Conservation (phyloP, 1,140 invertebrate genomes). For the Cydia strobilella region DNA sequence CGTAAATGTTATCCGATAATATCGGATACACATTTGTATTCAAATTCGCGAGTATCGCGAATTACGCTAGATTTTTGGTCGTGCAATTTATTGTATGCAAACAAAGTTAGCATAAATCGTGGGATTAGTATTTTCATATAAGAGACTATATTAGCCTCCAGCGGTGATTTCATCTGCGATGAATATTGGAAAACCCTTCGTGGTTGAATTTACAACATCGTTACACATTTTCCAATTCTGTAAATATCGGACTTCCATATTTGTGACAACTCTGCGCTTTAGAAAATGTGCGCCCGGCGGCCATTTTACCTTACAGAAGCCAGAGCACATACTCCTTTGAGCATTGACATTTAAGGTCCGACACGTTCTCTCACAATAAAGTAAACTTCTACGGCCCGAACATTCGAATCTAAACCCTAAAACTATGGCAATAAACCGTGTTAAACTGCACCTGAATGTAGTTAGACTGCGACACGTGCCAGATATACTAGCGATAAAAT, state of each 20-base stretch:
- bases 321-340: constrained; percentile 19
- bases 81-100: neutral
- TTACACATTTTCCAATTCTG: neutral
- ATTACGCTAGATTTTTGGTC: neutral
- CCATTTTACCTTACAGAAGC: neutral
- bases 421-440: neutral
- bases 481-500: constrained; percentile 21
- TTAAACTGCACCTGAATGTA: neutral
- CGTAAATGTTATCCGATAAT: neutral
- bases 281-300: constrained; percentile 4
- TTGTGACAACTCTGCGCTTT: neutral
- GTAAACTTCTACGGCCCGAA: neutral
- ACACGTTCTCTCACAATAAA: constrained; percentile 19
- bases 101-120: neutral
- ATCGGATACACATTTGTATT: neutral
- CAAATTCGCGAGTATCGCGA: neutral
- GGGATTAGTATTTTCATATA: neutral
- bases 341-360: constrained; percentile 22
- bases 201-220: no score
- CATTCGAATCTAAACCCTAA: neutral
- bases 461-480: neutral
- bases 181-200: no score
- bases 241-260: constrained; percentile 6
- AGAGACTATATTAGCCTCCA: neutral
- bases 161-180: neutral